Conservation (phyloP, 1,140 invertebrate species). For the Rhizoglyphus robini region DNA sequence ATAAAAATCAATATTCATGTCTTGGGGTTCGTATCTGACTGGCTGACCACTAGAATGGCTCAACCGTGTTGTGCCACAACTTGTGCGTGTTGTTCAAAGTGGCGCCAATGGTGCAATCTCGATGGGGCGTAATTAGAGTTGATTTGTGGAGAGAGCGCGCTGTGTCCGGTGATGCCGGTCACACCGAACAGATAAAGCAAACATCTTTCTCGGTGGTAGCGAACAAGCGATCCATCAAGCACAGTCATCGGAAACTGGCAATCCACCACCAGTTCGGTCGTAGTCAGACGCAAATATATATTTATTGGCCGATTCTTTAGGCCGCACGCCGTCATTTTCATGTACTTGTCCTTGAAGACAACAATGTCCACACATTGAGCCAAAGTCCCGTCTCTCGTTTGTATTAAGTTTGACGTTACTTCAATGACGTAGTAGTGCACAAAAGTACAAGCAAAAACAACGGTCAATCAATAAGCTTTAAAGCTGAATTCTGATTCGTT, state of each 20-base stretch:
- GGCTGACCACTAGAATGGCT: neutral
- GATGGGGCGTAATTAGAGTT: neutral
- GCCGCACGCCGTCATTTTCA: conserved; percentile 1
- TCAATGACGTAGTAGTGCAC: no score
- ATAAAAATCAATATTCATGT: neutral
- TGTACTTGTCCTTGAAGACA: no score
- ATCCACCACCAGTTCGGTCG: neutral
- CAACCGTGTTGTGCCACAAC: no score
- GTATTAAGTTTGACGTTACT: no score
- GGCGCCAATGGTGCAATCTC: neutral
- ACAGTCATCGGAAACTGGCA: neutral
- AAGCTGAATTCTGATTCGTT: no score
- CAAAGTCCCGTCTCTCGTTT: neutral
- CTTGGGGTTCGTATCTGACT: neutral
- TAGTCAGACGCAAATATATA: neutral
- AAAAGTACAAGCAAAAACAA: no score
- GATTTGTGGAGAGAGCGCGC: neutral
- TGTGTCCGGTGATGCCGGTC: neutral
- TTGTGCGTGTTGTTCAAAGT: no score
- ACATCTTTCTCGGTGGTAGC: neutral
- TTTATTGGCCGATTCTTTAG: neutral
- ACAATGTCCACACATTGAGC: neutral
- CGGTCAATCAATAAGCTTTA: no score
- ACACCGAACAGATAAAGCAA: neutral
- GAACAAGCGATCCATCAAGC: conserved; percentile 4